Base-by-base conservation (phyloP, 2,888 invertebrate species). In the Xestia xanthographa region DNA sequence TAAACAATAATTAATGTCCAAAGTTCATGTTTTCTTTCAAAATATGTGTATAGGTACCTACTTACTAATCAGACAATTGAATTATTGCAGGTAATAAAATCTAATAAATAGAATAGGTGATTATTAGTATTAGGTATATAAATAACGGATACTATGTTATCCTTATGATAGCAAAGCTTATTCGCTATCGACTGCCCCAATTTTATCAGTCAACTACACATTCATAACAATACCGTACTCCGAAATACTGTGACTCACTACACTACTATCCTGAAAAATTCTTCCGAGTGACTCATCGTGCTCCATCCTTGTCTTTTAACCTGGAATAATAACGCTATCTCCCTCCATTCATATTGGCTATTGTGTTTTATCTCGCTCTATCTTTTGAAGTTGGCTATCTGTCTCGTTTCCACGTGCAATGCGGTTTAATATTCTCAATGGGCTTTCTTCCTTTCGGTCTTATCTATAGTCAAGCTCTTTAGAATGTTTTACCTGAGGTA, bases 201-300 rank as follows among this genome's bases (percentile, higher is more conserved):
- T 67, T 45, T 43, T 8, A 38, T 41, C 45, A 67, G 48, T 67
- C 12, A 76, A 53, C 34, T 43, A 63, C 63, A n/a, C 6, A 41
- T 70, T 66, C 60, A 26, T 34, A 63, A 69, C 53, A 67, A 38
- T 73, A 58, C 5, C n/a, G 38, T 67, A 65, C 69, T 62, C 41
- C 63, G 9, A 70, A 67, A 26, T 69, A 53, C 85, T 70, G 34
- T 87, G 88, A 87, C 77, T 87, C 88, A 88, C 62, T 50, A 60
- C 29, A 48, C n/a, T 62, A 38, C 9, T 60, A 80, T 79, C 73
- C 85, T 79, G 72, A 86, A 87, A 80, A 79, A 79, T 53, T 66
- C 41, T 76, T 65, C 17, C 3, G 12, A 26, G 62, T 88, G 88
- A 88, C 79, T 88, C 88, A 88, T 38, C 5, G 20, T 76, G 48